Conservation (phyloP, 2,888 invertebrate species). For the Trimorus sp. region DNA sequence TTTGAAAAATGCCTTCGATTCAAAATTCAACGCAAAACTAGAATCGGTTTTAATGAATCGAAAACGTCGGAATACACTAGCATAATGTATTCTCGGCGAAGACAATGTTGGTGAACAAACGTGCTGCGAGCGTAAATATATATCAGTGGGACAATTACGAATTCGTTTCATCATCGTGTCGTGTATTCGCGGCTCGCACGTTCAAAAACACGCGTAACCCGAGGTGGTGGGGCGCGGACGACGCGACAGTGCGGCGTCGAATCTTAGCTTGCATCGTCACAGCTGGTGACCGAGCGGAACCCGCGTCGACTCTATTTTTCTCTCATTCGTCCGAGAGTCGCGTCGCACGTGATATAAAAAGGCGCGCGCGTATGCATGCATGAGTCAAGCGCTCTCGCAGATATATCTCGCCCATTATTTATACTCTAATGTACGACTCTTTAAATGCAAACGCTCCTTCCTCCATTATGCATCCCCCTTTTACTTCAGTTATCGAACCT, state of each 20-base stretch:
- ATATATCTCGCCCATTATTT: slow-evolving; percentile 47
- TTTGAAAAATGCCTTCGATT: no score
- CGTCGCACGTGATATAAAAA: slow-evolving; percentile 59
- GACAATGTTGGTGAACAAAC: slow-evolving; percentile 16
- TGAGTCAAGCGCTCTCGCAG: slow-evolving; percentile 35
- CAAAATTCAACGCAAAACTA: no score
- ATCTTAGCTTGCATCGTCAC: slow-evolving; percentile 60
- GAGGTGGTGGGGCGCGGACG: slow-evolving; percentile 42
- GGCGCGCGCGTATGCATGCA: slow-evolving; percentile 44
- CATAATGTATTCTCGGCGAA: not conserved
- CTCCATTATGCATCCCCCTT: slow-evolving; percentile 5
- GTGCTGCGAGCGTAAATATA: slow-evolving; percentile 17
- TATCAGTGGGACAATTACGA: slow-evolving; percentile 27
- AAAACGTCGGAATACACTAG: no score
- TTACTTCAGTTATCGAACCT: slow-evolving; percentile 1
- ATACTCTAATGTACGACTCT: slow-evolving; percentile 29
- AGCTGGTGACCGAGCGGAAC: slow-evolving; percentile 63
- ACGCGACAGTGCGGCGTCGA: slow-evolving; percentile 63
- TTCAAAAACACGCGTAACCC: slow-evolving; percentile 43
- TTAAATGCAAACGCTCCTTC: slow-evolving; percentile 17
- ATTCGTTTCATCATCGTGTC: slow-evolving; percentile 28
- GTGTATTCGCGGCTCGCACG: slow-evolving; percentile 13
- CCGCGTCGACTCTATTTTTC: slow-evolving; percentile 60
- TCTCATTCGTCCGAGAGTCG: slow-evolving; percentile 45
- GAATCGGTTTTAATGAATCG: no score